Evolutionary conservation across 1,140 invertebrate genomes (phyloP).

Genomic region (Drosophila rhopaloa): DNA sequence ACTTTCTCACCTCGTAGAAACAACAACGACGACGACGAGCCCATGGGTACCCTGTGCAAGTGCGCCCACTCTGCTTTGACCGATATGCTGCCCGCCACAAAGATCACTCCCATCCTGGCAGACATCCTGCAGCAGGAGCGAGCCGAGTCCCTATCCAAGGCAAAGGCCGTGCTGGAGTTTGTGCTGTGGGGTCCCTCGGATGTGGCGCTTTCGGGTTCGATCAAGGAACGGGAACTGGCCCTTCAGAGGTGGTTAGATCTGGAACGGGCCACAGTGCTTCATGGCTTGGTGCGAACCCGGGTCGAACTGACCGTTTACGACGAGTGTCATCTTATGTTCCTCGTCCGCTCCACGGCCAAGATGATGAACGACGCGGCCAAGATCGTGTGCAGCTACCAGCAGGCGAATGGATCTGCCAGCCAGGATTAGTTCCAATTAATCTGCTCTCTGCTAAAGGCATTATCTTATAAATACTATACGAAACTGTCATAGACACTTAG

Average conservation of each 20-base stretch:
- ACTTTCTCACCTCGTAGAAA: constrained; percentile 38
- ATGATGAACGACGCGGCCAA: constrained; percentile 91
- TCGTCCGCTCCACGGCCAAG: constrained; percentile 92
- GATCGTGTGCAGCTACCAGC: constrained; percentile 78
- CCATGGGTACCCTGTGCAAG: constrained; percentile 90
- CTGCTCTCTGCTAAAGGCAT: constrained; percentile 21
- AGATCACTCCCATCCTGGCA: constrained; percentile 88
- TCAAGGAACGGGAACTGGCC: constrained; percentile 88
- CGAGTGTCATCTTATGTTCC: constrained; percentile 92
- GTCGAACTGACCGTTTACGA: constrained; percentile 91
- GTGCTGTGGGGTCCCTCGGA: constrained; percentile 94
- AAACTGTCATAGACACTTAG: constrained; percentile 67
- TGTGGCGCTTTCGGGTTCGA: constrained; percentile 88
- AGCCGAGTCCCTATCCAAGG: constrained; percentile 88
- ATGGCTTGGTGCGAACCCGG: constrained; percentile 90
- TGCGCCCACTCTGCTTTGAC: constrained; percentile 90
- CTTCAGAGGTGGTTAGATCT: constrained; percentile 93
- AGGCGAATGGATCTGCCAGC: constrained; percentile 20
- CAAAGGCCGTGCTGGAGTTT: constrained; percentile 92
- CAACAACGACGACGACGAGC: constrained; percentile 86
- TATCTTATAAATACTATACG: constrained; percentile 63
- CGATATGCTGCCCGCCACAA: constrained; percentile 88
- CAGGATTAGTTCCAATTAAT: constrained; percentile 45
- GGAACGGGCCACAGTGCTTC: constrained; percentile 92
- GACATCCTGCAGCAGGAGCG: constrained; percentile 89